phyloP scores from a whole-genome alignment of 2,888 invertebrate genomes.

The Strigamia transsilvanica region DNA sequence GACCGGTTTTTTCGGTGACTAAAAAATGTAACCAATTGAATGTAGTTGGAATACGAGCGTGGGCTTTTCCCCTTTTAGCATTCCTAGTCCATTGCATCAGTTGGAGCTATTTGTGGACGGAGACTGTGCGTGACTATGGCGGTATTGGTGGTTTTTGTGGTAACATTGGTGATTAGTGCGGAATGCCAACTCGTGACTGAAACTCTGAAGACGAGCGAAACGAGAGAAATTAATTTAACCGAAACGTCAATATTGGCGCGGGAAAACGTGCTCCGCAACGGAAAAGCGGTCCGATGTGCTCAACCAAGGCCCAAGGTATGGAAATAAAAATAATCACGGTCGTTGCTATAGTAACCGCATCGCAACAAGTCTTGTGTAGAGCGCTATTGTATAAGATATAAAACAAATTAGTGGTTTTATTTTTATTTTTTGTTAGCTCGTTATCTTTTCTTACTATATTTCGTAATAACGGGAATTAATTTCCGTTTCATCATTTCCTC shows the following conservation, averaged over 20 bases:
- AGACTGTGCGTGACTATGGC: not conserved
- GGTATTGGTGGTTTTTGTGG: slow-evolving; percentile 18
- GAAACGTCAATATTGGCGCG: not conserved
- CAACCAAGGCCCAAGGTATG: not conserved
- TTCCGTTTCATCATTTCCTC: not conserved
- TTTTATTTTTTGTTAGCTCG: not conserved
- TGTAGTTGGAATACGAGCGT: slow-evolving; percentile 6
- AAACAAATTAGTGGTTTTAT: not conserved
- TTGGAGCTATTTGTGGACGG: not conserved
- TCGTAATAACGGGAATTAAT: not conserved
- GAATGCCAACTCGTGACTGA: slow-evolving; percentile 1
- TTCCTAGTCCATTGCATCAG: not conserved
- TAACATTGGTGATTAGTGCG: not conserved
- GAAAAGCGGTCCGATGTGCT: slow-evolving; percentile 7
- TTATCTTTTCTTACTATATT: not conserved
- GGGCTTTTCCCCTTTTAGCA: slow-evolving; percentile 28
- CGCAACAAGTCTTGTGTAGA: not conserved
- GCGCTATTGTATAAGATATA: no score
- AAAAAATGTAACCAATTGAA: slow-evolving; percentile 31
- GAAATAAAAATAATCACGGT: not conserved
- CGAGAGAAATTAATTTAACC: not conserved
- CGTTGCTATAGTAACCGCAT: not conserved
- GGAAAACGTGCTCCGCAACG: not conserved
- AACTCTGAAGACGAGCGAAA: not conserved
- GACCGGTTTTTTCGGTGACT: slow-evolving; percentile 11